Evolutionary conservation across 37 sponge, comb jelly and placozoan species (phyloP).

Genomic region (Trichoplax adhaerens): DNA sequence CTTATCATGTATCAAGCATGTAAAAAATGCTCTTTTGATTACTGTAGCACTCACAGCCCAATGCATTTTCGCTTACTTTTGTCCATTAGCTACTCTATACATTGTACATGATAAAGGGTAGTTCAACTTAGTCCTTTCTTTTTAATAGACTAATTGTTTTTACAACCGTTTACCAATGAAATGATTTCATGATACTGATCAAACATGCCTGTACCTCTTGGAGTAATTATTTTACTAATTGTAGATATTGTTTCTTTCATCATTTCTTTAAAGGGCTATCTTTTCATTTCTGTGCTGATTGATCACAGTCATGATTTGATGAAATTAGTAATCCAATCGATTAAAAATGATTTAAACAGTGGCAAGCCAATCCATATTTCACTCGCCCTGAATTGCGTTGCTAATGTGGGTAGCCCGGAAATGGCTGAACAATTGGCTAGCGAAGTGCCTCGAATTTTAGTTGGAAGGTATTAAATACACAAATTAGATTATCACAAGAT

Average conservation of each 20-base stretch:
- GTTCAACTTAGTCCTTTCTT: background rate
- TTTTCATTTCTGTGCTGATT: constrained; percentile 81
- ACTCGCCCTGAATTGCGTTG: constrained; percentile 78
- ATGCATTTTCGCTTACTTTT: no score
- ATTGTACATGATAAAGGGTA: no score
- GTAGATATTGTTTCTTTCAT: background rate
- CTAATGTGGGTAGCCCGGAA: constrained; percentile 74
- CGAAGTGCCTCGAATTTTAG: constrained; percentile 53
- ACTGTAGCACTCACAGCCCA: no score
- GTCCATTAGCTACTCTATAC: no score
- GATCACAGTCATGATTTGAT: constrained; percentile 52
- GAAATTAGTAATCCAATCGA: constrained; percentile 76
- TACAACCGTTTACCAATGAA: background rate
- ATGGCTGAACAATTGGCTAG: constrained; percentile 71
- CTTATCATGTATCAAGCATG: no score
- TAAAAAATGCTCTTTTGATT: no score
- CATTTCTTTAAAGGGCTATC: constrained; percentile 53
- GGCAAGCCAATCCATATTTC: constrained; percentile 61
- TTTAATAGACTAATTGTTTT: background rate
- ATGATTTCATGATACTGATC: background rate
- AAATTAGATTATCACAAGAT: no score
- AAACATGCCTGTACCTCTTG: no score
- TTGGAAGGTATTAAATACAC: background rate
- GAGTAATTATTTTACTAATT: background rate
- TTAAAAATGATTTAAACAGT: constrained; percentile 63